Conservation (phyloP, 1,140 invertebrate genomes). For the Scaptodrosophila lebanonensis region DNA sequence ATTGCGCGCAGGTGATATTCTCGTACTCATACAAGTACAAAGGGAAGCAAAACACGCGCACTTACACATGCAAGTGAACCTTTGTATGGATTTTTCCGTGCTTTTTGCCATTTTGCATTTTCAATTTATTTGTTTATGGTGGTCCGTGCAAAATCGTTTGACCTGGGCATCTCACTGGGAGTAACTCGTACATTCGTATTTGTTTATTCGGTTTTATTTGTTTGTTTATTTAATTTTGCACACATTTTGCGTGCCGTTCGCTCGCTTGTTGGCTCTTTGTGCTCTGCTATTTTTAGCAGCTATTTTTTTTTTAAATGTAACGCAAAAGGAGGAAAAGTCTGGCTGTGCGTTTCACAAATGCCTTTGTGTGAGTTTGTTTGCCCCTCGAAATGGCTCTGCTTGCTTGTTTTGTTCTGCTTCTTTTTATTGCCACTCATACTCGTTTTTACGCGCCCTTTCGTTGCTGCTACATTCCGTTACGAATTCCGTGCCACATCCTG, state of each 20-base stretch:
- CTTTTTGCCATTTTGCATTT: too few species aligned
- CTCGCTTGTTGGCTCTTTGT: too few species aligned
- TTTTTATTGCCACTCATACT: too few species aligned
- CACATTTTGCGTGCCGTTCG: conserved; percentile 12
- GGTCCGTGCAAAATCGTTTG: conserved; percentile 33
- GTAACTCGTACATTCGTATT: conserved; percentile 20
- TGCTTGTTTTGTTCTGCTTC: conserved; percentile 1
- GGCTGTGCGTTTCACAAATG: conserved; percentile 1
- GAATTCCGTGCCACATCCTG: conserved; percentile 16
- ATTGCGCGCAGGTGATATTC: too few species aligned
- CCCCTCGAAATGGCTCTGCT: conserved; percentile 6
- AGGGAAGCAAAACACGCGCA: too few species aligned
- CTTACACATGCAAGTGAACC: too few species aligned
- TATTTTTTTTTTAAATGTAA: conserved; percentile 3
- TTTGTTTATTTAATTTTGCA: conserved; percentile 23
- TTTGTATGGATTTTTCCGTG: too few species aligned
- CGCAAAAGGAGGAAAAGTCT: too few species aligned
- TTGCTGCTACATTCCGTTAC: conserved; percentile 15
- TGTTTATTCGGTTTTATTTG: conserved; percentile 20
- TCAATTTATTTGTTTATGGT: conserved; percentile 13
- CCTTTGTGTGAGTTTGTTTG: neutral
- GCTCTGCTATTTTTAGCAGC: conserved; percentile 33
- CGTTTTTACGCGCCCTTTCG: too few species aligned
- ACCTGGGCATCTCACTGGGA: conserved; percentile 17
- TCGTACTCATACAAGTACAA: too few species aligned